These are phyloP conservation scores for Mythimna impura DNA, from an alignment of 2,888 invertebrate species.

Conservation along the genomic window DNA sequence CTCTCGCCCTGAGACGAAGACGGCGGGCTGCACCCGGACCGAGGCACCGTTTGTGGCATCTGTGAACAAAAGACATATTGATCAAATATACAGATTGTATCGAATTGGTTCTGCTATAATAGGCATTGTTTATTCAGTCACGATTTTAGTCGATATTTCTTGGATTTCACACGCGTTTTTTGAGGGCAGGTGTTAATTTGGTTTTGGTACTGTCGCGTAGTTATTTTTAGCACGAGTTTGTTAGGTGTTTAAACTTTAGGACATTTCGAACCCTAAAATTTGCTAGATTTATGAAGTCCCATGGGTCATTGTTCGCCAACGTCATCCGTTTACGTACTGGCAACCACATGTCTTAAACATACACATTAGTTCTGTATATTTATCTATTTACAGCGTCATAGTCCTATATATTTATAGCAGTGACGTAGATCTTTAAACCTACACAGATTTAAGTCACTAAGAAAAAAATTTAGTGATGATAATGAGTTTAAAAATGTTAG, in stretches of 20 bases:
- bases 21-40: conserved; percentile 94
- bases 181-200: conserved; percentile 59
- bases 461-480: conserved; percentile 27
- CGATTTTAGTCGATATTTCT: conserved; percentile 40
- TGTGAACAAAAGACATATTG: conserved; percentile 82
- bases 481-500: conserved; percentile 29
- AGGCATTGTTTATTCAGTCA: conserved; percentile 37
- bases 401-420: conserved; percentile 71
- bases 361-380: conserved; percentile 72
- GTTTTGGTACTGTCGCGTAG: conserved; percentile 6
- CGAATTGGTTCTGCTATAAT: conserved; percentile 24
- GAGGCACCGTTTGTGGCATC: conserved; percentile 96
- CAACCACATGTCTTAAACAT: conserved; percentile 80
- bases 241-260: conserved; percentile 34
- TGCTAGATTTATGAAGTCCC: conserved; percentile 1
- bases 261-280: not conserved
- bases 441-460: conserved; percentile 20
- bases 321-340: conserved; percentile 62
- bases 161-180: conserved; percentile 40
- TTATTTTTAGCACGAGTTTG: conserved; percentile 21
- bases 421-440: conserved; percentile 61
- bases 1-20: conserved; percentile 93
- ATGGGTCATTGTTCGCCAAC: conserved; percentile 65
- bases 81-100: conserved; percentile 17
- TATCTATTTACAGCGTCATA: conserved; percentile 72